Evolutionary conservation across 2,888 invertebrate species (phyloP), one percentile per base, ranked within the genome.

Genomic region (Boloria euphrosyne): DNA sequence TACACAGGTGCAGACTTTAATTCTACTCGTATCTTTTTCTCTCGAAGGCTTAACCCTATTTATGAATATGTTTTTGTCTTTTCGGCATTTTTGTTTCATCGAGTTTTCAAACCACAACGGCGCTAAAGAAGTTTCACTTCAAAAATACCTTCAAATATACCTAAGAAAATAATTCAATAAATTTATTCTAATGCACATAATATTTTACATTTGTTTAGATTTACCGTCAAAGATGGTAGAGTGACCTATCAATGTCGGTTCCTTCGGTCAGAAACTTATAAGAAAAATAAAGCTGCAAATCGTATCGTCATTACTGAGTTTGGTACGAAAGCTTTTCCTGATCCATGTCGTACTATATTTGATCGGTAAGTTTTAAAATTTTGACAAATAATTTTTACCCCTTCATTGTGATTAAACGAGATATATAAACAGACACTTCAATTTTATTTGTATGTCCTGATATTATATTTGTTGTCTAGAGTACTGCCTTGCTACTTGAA

Each of bases 251-350:
- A 97, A 78, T 95, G 95, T 78, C 93, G 95, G 61, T 96, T 96
- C 77, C 88, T 98, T 0, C 93, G 94, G 74, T 95, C 96, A 1
- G 94, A 95, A 67, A 94, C 96, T 0, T 94, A 94, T 77, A 94
- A 94, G 76, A 94, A 93, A 80, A 96, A 97, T 83, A 94, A 93
- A 62, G 93, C 94, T 0, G 97, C 97, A 0, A 94, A 96, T 71
- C 93, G 97, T 65, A 97, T 98, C 70, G 96, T 98, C 1, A 93
- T 96, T 4, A 95, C 96, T 0, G 97, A 97, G 80, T 98, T 98
- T 80, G 98, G 97, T 0, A 97, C 97, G 0, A 92, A 92, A 62
- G 93, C 95, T 0, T 94, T 94, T 2, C 96, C 97, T 0, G 97
- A 98, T 85, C 97, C 97, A 65, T 95, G 95, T 71, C 95, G 95